Evolutionary conservation across 1,140 invertebrate genomes (phyloP), one percentile per base, ranked within the genome.

Genomic region (Hyles vespertilio): DNA sequence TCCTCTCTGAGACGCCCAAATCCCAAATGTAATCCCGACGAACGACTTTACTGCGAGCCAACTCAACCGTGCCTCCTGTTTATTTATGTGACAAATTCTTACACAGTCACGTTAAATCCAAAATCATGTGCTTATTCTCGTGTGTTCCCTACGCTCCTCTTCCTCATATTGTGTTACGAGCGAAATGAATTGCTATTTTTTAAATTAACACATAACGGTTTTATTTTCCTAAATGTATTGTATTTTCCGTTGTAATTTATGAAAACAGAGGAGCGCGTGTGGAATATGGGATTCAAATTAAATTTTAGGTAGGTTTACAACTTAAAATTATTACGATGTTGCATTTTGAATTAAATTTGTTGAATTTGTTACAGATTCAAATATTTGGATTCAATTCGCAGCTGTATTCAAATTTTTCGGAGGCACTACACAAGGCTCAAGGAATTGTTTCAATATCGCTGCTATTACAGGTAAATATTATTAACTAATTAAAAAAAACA

Each of bases 341-440:
- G 22, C 22, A 22, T 22, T 22, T 22, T 22, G 22, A 22, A 22
- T 22, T 22, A 22, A 22, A 22, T 22, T 22, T 22, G 22, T 22
- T 22, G 22, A 22, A 22, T 80, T 91, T 90, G 80, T 92, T 92
- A 59, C 92, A 97, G 96, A 95, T 97, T 77, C 96, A 97, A 92
- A 96, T 97, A 90, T 96, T 96, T 87, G 96, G 96, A 70, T 98
- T 97, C 92, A 98, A 98, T 90, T 96, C 95, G 58, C 95, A 98
- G 84, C 91, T 98, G 56, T 98, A 98, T 90, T 93, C 94, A 72
- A 98, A 98, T 90, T 96, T 96, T 89, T 95, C 95, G 45, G 96
- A 97, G 84, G 96, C 97, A 55, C 89, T 96, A 61, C 94, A 96
- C 81, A 93, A 94, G 87, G 95, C 96, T 59, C 96, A 97, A 89